Base-by-base conservation (phyloP, 2,797 vertebrate genomes). In the Crocidura indochinensis region DNA sequence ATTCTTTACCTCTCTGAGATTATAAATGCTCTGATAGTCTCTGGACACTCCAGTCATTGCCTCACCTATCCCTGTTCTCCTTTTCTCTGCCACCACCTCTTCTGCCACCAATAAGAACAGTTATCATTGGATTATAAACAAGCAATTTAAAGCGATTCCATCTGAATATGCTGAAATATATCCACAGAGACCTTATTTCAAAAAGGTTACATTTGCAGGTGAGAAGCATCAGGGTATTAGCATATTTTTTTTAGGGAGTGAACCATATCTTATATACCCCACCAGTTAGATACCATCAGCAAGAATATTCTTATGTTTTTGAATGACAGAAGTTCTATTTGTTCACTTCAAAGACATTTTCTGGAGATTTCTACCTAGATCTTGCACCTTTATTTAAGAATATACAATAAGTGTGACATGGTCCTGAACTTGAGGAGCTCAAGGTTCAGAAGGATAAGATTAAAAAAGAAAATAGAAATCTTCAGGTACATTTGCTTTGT, bases 101-200 rank as follows among this genome's bases (percentile, higher is more conserved):
- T 29, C n/a, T 56, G 22, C 56, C 24, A 47, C 62, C n/a, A 11
- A 8, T 8, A 82, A 90, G 27, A 47, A 62, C 31, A 10, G 10
- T 14, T 74, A 53, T 71, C 56, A 22, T 1, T 44, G 31, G 44
- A 83, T 68, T 74, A 69, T 6, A 46, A 31, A 14, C 67, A 69
- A 49, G 9, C 19, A 72, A 84, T 71, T 46, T 3, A 47, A 27
- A 38, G 82, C 20, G 69, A 38, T 69, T 22, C 73, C 51, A 88
- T 46, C 17, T 87, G 31, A 19, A 68, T 84, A 73, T 68, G 44
- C n/a, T 83, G 62, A 69, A n/a, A 4, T 44, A 84, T 62, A 75
- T 71, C 68, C 29, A 9, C 69, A 68, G 84, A 90, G 60, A 74
- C 4, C 5, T 27, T 62, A 38, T 69, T 67, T 60, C 47, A 47